These are phyloP conservation scores for Garra rufa DNA, from an alignment of 2,113 vertebrate genomes.

Conservation along the genomic window DNA sequence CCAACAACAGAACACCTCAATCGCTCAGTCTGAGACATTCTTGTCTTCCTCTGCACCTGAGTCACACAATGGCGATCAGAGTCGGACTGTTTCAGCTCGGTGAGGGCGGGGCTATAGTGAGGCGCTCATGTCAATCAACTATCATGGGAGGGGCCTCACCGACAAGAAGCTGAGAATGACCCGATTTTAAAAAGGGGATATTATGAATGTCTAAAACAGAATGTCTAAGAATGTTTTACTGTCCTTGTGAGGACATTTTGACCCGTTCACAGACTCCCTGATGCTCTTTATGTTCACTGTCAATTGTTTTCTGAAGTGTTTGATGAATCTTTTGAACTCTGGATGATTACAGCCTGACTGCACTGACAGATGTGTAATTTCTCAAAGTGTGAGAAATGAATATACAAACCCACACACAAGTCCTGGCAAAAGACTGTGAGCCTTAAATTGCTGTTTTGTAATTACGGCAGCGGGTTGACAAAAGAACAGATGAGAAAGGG, in stretches of 20 bases:
- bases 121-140: too few relatives aligned
- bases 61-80: too few relatives aligned
- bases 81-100: too few relatives aligned
- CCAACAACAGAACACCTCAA: too few relatives aligned
- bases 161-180: too few relatives aligned
- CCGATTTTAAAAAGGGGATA: too few relatives aligned
- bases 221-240: too few relatives aligned
- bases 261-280: slow-evolving; percentile 1
- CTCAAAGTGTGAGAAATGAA: slow-evolving; percentile 27
- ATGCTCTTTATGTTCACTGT: neutral
- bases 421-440: slow-evolving; percentile 19
- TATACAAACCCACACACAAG: neutral
- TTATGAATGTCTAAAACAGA: too few relatives aligned
- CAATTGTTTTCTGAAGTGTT: neutral
- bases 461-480: slow-evolving; percentile 12
- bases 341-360: slow-evolving; percentile 4
- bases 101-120: too few relatives aligned
- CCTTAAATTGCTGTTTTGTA: slow-evolving; percentile 46
- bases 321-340: slow-evolving; percentile 37
- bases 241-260: neutral
- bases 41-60: too few relatives aligned
- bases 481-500: neutral
- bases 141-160: too few relatives aligned
- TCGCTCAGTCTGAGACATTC: too few relatives aligned
- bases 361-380: neutral